These are phyloP conservation scores for Dunckerocampus dactyliophorus DNA, from an alignment of 2,113 vertebrate genomes.

Conservation along the genomic window DNA sequence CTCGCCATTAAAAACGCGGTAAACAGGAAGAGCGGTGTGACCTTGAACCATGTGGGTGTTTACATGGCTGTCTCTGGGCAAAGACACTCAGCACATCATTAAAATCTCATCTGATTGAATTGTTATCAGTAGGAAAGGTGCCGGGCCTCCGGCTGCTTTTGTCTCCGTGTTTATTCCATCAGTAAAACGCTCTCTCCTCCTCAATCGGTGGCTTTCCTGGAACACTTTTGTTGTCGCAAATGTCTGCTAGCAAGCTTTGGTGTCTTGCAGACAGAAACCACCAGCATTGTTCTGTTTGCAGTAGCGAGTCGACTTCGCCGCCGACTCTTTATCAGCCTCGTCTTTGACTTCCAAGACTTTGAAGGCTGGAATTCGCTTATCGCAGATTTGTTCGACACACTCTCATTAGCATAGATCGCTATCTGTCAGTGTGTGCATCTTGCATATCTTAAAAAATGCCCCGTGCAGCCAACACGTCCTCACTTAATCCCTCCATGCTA, in stretches of 20 bases:
- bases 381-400: slow-evolving; percentile 45
- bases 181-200: neutral
- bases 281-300: neutral
- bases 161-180: neutral
- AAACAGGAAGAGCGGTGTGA: slow-evolving; percentile 26
- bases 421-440: slow-evolving; percentile 39
- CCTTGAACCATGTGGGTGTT: slow-evolving; percentile 39
- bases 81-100: slow-evolving; percentile 44
- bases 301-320: neutral
- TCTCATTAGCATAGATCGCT: slow-evolving; percentile 54
- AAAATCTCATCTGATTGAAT: slow-evolving; percentile 36
- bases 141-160: slow-evolving; percentile 10
- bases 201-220: too few relatives aligned
- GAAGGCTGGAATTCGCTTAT: slow-evolving; percentile 52
- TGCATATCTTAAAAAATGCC: slow-evolving; percentile 25
- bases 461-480: neutral
- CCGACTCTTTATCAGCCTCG: slow-evolving; percentile 21
- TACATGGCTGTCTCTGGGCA: slow-evolving; percentile 29
- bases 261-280: too few relatives aligned
- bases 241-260: too few relatives aligned
- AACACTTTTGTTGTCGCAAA: too few relatives aligned
- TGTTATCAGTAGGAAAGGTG: slow-evolving; percentile 12
- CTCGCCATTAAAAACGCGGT: slow-evolving; percentile 24
- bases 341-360: slow-evolving; percentile 59
- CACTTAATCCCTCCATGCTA: slow-evolving; percentile 7